phyloP scores from a whole-genome alignment of 2,113 vertebrate species.

The Etia nguti region DNA sequence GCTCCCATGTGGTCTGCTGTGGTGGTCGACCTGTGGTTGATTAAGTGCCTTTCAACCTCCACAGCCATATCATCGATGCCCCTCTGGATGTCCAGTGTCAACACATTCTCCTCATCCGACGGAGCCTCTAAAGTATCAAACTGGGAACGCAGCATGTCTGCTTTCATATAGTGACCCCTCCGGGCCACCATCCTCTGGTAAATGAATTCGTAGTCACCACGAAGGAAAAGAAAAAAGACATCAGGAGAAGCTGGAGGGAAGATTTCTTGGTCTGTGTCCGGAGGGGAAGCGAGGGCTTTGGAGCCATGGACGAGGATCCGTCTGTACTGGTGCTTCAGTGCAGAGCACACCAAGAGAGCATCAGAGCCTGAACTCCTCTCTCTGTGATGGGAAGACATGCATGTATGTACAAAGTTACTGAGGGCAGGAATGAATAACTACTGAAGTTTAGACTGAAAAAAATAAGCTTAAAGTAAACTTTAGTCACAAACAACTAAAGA shows the following conservation, averaged over 20 bases:
- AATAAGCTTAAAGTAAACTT: not conserved
- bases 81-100: constrained; percentile 74
- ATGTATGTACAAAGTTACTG: not conserved
- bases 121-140: constrained; percentile 83
- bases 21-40: not conserved
- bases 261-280: not conserved
- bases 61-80: constrained; percentile 66
- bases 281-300: not conserved
- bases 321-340: constrained; percentile 83
- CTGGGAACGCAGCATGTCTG: constrained; percentile 80
- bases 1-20: not conserved
- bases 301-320: constrained; percentile 71
- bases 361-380: constrained; percentile 60
- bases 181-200: constrained; percentile 72
- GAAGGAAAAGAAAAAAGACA: constrained; percentile 79
- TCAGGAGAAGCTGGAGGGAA: not conserved
- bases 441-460: not conserved
- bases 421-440: not conserved
- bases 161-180: constrained; percentile 84
- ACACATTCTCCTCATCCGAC: constrained; percentile 69
- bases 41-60: constrained; percentile 63
- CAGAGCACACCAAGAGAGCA: constrained; percentile 82
- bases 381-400: constrained; percentile 48
- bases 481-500: not conserved
- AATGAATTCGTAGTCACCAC: constrained; percentile 76